These are phyloP conservation scores for Desmodus rotundus DNA, from an alignment of 2,113 vertebrate species.

Conservation along the genomic window DNA sequence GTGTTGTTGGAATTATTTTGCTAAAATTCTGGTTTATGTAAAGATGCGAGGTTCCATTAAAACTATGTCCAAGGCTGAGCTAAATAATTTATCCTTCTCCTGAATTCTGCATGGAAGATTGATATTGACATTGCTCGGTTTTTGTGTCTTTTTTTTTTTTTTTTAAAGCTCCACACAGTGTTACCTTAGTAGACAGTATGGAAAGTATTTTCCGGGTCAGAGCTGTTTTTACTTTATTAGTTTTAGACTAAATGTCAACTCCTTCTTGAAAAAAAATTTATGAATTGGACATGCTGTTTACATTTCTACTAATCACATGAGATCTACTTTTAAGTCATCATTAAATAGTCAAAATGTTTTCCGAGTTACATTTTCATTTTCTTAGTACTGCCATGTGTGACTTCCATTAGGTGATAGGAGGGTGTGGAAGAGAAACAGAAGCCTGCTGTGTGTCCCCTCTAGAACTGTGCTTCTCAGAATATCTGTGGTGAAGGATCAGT, in stretches of 20 bases:
- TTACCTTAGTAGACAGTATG: not conserved
- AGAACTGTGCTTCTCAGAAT: not conserved
- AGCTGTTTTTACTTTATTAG: constrained; percentile 25
- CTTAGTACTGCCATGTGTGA: not conserved
- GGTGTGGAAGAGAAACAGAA: not conserved
- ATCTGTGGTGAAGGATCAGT: not conserved
- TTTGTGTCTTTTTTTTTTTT: not conserved
- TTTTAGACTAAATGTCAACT: not conserved
- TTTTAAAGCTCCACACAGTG: not conserved
- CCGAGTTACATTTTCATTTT: not conserved
- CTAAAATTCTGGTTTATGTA: not conserved
- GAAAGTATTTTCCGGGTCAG: not conserved
- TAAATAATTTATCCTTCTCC: not conserved
- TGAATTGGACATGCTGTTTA: not conserved
- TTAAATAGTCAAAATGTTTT: not conserved
- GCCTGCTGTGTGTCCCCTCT: not conserved
- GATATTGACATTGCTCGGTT: not conserved
- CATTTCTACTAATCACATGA: not conserved
- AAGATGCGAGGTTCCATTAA: not conserved
- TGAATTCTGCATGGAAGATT: not conserved
- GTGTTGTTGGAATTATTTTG: not conserved
- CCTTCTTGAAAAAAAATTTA: not conserved
- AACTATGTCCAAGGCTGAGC: not conserved
- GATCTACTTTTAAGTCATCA: not conserved
- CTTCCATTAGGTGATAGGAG: not conserved